Evolutionary conservation across 2,888 invertebrate genomes (phyloP).

Genomic region (Piscicola geometra): DNA sequence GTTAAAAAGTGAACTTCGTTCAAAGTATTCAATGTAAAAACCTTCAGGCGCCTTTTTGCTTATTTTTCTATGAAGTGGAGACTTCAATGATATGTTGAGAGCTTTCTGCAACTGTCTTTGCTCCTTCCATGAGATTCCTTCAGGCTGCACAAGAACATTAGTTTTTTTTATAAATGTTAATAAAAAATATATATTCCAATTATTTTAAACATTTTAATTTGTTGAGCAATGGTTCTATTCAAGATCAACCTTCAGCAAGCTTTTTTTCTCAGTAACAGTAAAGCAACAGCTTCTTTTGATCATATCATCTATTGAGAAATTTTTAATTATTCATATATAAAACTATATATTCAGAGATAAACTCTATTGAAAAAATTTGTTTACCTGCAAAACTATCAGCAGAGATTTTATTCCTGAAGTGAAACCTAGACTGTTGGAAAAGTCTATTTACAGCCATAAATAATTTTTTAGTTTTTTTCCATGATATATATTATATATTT

Average conservation of each 20-base stretch:
- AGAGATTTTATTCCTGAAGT: background rate
- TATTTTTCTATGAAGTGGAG: background rate
- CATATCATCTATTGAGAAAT: background rate
- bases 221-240: too few relatives aligned
- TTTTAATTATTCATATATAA: background rate
- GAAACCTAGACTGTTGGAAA: constrained; percentile 6
- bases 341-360: too few relatives aligned
- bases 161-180: background rate
- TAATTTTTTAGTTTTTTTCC: too few relatives aligned
- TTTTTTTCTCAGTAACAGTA: background rate
- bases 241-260: background rate
- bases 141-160: background rate
- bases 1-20: too few relatives aligned
- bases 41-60: background rate
- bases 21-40: background rate
- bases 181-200: background rate
- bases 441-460: background rate
- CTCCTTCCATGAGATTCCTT: constrained; percentile 5
- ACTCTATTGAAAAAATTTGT: too few relatives aligned
- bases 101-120: constrained; percentile 1
- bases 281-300: background rate
- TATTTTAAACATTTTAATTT: too few relatives aligned
- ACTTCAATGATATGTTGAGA: background rate
- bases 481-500: too few relatives aligned
- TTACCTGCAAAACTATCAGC: background rate